These are phyloP conservation scores for Emydocephalus ijimae DNA, from an alignment of 2,113 vertebrate genomes.

Conservation along the genomic window DNA sequence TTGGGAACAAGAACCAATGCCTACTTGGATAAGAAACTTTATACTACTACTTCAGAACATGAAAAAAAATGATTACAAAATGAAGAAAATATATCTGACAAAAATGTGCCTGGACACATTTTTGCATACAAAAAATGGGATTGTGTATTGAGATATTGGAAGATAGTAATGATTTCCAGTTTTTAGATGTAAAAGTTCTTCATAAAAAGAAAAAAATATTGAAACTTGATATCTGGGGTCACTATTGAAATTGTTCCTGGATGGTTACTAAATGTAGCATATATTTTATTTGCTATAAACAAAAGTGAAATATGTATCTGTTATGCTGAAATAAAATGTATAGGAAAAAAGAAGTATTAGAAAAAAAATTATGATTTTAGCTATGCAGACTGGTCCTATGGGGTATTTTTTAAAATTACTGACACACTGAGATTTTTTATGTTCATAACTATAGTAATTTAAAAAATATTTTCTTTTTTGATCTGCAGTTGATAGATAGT, in stretches of 20 bases:
- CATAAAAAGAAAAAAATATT: neutral
- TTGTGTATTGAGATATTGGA: neutral
- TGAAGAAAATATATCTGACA: neutral
- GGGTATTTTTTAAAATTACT: neutral
- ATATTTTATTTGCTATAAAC: neutral
- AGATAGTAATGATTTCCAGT: conserved; percentile 21
- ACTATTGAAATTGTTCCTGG: neutral
- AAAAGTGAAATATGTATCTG: neutral
- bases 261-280: neutral
- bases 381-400: neutral
- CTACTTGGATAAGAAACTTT: neutral
- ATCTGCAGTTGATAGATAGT: conserved; percentile 65
- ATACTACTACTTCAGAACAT: neutral
- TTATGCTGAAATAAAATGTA: neutral
- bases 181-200: conserved; percentile 21
- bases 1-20: neutral
- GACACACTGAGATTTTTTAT: neutral
- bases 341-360: neutral
- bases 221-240: neutral
- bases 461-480: conserved; percentile 23
- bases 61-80: neutral
- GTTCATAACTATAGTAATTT: conserved; percentile 10
- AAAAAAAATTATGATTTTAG: neutral
- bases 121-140: conserved; percentile 16
- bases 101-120: neutral